Evolutionary conservation across 2,113 vertebrate species (phyloP), one percentile per base, ranked within the genome.

Genomic region (Percina caprodes): DNA sequence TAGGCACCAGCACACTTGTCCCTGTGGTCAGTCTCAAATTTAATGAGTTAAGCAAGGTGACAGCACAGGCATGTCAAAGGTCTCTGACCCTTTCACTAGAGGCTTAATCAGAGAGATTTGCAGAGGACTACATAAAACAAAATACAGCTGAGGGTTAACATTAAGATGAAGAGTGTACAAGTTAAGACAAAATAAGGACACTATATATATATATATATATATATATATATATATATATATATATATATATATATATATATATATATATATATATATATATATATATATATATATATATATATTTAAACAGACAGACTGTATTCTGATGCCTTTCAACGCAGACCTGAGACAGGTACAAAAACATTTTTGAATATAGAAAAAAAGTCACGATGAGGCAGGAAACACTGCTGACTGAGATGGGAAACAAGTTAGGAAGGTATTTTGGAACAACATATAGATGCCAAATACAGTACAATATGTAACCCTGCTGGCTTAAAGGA

Each of bases 11-110:
- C 19, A 42, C 60, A n/a, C 7, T 13, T 39, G 33, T 35, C 23
- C 30, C 42, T 35, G 18, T n/a, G 3, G 56, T 77, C 59, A 68
- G 4, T 67, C 76, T 16, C 35, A 19, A 72, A 72, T 71, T 33
- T 54, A 74, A 77, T 68, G 24, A 79, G 68, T 77, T 79, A 48
- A 79, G 62, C 65, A 39, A 76, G 55, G 75, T 83, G 68, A 58
- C 51, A 60, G 80, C 48, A 58, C 35, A 69, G 16, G 9, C 35
- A 60, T 80, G 79, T 71, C 84, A 69, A 61, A 80, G 70, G 75
- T 83, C 81, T 51, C 5, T 24, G 69, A 82, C 69, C 72, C 26
- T 63, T 75, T 70, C 52, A 48, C 24, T 35, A 10, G 5, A 80
- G 72, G 6, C 23, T 51, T 74, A 55, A 77, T 48, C 24, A n/a